These are phyloP conservation scores for Drosophila santomea DNA, from an alignment of 1,140 invertebrate genomes.

Conservation along the genomic window DNA sequence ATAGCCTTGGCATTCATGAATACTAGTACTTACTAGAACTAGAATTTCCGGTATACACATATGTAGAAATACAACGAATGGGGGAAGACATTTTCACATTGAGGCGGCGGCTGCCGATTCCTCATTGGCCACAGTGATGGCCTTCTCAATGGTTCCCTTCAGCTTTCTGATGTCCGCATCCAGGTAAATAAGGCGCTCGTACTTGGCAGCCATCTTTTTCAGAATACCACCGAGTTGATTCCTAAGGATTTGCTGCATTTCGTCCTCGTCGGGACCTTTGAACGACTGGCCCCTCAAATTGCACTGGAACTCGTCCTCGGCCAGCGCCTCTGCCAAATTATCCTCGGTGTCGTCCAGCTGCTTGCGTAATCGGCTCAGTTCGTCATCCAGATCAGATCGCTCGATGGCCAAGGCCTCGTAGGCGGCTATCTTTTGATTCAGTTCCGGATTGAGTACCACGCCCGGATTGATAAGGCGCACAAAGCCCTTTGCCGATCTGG, in stretches of 20 bases:
- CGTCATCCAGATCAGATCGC: conserved; percentile 33
- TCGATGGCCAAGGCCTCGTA: conserved; percentile 43
- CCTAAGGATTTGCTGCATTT: conserved; percentile 37
- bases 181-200: conserved; percentile 39
- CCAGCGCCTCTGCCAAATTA: conserved; percentile 47
- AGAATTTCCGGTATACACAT: too few relatives aligned
- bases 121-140: conserved; percentile 46
- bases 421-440: conserved; percentile 47
- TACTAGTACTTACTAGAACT: too few relatives aligned
- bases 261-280: conserved; percentile 18
- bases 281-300: conserved; percentile 18
- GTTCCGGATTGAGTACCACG: conserved; percentile 40
- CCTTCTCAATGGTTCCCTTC: conserved; percentile 51
- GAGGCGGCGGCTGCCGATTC: conserved; percentile 37
- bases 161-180: conserved; percentile 54
- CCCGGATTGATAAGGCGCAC: conserved; percentile 53
- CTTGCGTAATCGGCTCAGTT: conserved; percentile 33
- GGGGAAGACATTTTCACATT: not conserved
- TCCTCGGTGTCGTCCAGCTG: conserved; percentile 53
- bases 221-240: conserved; percentile 31
- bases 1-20: too few relatives aligned
- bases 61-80: not conserved
- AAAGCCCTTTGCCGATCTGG: conserved; percentile 16
- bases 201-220: conserved; percentile 36
- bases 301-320: conserved; percentile 60